A percentile compares a stretch with the other conserved stretches of the same genome.
phyloP scores from a whole-genome alignment of 2,113 vertebrate species.

The rat (Rattus norvegicus) region DNA sequence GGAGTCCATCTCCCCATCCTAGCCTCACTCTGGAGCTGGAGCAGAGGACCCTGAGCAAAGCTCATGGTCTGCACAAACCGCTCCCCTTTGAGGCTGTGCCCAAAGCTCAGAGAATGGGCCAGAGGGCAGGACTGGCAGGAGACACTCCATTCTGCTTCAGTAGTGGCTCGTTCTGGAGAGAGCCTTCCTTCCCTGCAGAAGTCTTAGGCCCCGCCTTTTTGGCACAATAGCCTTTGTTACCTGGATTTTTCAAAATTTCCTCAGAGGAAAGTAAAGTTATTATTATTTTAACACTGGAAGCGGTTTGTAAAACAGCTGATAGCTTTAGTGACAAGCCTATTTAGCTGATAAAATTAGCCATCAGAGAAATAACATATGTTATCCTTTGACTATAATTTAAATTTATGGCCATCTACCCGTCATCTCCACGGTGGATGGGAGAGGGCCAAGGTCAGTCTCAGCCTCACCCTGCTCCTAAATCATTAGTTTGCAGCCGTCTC shows the following conservation, averaged over 20 bases:
- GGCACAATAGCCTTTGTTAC: not conserved
- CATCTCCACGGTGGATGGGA: conserved; percentile 82
- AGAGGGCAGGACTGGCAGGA: not conserved
- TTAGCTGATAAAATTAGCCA: conserved; percentile 85
- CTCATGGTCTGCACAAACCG: fast-evolving
- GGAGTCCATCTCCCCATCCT: not conserved
- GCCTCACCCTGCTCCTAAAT: conserved; percentile 81
- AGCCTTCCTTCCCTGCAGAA: not conserved
- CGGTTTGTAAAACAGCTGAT: conserved; percentile 84
- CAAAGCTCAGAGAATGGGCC: not conserved
- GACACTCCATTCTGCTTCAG: not conserved
- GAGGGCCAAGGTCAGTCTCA: conserved; percentile 79
- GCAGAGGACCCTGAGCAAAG: not conserved
- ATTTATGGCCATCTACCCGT: conserved; percentile 82
- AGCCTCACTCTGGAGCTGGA: not conserved
- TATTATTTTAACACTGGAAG: conserved; percentile 65
- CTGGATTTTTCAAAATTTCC: conserved; percentile 57
- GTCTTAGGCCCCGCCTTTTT: not conserved
- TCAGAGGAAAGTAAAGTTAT: conserved; percentile 61
- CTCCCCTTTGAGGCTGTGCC: not conserved
- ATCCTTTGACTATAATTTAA: conserved; percentile 84
- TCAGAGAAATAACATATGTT: conserved; percentile 82
- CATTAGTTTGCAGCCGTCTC: conserved; percentile 82
- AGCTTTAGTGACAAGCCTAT: conserved; percentile 82
- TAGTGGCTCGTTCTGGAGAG: not conserved